A percentile compares a stretch with the other conserved stretches of the same genome.
Conservation (phyloP, 2,797 vertebrate genomes). For the Fistularia tabacaria region DNA sequence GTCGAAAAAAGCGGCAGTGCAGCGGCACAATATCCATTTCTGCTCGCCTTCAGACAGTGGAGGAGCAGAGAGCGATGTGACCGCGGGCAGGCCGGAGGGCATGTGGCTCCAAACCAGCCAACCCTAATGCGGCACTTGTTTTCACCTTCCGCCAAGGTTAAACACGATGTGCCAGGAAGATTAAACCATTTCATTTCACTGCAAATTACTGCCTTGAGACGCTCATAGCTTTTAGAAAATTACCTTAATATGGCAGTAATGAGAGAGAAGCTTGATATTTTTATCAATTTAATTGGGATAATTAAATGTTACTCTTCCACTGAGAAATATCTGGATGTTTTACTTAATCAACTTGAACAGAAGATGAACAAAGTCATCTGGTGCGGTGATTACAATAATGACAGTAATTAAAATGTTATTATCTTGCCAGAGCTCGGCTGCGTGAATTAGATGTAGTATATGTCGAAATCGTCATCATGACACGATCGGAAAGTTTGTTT, state of each 20-base stretch:
- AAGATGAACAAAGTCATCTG: conserved; percentile 37
- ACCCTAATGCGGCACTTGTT: conserved; percentile 1
- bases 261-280: conserved; percentile 25
- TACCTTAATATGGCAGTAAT: conserved; percentile 34
- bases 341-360: conserved; percentile 44
- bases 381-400: conserved; percentile 48
- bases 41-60: background rate
- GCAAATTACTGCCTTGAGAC: conserved; percentile 26
- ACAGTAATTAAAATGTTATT: conserved; percentile 29
- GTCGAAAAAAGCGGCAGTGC: too few relatives aligned
- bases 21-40: background rate
- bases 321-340: conserved; percentile 38
- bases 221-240: conserved; percentile 22
- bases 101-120: too few relatives aligned
- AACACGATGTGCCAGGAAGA: conserved; percentile 14
- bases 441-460: conserved; percentile 30
- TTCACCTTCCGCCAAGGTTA: conserved; percentile 3
- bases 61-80: background rate
- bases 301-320: conserved; percentile 39
- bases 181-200: conserved; percentile 24
- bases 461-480: conserved; percentile 13
- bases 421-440: conserved; percentile 18
- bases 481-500: conserved; percentile 9
- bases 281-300: conserved; percentile 40
- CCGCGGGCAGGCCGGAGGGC: too few relatives aligned